phyloP scores from a whole-genome alignment of 2,113 vertebrate genomes.

The Corythornis vintsioides region DNA sequence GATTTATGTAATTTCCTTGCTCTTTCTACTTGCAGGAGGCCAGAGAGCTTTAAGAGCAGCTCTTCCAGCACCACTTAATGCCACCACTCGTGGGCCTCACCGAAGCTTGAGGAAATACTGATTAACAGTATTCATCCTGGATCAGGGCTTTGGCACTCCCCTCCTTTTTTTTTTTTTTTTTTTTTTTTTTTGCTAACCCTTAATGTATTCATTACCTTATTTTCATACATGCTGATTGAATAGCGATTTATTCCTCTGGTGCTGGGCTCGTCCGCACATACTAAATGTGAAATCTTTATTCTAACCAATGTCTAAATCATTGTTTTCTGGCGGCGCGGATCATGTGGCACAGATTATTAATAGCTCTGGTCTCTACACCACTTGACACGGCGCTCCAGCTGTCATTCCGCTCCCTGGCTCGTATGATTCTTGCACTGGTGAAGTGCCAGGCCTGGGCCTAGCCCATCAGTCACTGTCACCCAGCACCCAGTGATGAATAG shows the following conservation, averaged over 20 bases:
- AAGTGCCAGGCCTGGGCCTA: slow-evolving; percentile 89
- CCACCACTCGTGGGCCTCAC: neutral
- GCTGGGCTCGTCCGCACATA: slow-evolving; percentile 78
- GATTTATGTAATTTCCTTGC: neutral
- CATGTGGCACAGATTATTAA: slow-evolving; percentile 99
- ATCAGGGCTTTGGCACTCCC: neutral
- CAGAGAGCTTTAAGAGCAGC: neutral
- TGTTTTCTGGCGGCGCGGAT: slow-evolving; percentile 78
- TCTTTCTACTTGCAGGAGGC: neutral
- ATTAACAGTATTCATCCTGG: slow-evolving; percentile 26
- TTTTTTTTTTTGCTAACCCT: slow-evolving; percentile 27
- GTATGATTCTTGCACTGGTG: slow-evolving; percentile 93
- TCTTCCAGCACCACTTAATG: neutral
- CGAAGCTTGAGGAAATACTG: slow-evolving; percentile 14
- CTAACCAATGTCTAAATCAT: slow-evolving; percentile 85
- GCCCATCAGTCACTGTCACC: slow-evolving; percentile 99
- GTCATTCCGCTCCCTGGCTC: slow-evolving; percentile 91
- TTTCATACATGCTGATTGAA: slow-evolving; percentile 91
- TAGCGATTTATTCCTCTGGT: slow-evolving; percentile 80
- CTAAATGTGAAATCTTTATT: slow-evolving; percentile 90
- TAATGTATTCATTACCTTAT: slow-evolving; percentile 90
- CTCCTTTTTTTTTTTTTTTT: slow-evolving; percentile 26
- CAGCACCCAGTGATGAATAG: slow-evolving; percentile 93
- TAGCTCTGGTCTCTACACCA: slow-evolving; percentile 96
- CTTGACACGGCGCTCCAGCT: slow-evolving; percentile 99